These are phyloP conservation scores for Sussaba pulchella DNA, from an alignment of 2,888 invertebrate genomes.

Conservation along the genomic window DNA sequence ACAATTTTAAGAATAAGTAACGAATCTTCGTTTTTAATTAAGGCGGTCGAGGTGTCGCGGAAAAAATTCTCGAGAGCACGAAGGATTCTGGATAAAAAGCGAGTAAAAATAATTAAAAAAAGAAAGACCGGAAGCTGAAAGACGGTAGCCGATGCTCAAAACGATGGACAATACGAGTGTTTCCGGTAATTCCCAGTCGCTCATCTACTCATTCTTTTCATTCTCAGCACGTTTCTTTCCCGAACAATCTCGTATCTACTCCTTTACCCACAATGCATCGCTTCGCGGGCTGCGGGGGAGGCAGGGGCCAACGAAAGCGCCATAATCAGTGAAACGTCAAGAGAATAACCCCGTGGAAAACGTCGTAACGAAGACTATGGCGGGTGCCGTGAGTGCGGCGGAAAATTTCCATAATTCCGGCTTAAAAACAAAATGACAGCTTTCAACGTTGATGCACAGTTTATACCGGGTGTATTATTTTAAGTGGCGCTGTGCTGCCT, in stretches of 20 bases:
- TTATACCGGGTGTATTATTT: conserved; percentile 83
- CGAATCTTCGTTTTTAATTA: conserved; percentile 68
- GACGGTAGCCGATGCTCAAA: conserved; percentile 64
- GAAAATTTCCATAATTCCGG: conserved; percentile 83
- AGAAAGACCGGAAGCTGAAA: background rate
- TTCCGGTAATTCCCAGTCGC: conserved; percentile 20
- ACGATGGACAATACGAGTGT: conserved; percentile 66
- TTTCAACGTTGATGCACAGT: conserved; percentile 83
- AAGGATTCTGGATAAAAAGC: conserved; percentile 15
- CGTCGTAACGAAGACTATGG: conserved; percentile 55
- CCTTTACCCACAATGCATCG: conserved; percentile 20
- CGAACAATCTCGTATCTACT: conserved; percentile 17
- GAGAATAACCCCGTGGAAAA: conserved; percentile 22
- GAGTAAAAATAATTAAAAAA: conserved; percentile 14
- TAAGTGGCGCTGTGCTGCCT: conserved; percentile 78
- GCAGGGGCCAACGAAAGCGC: conserved; percentile 61
- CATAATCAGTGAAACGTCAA: conserved; percentile 54
- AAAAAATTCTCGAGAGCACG: conserved; percentile 19
- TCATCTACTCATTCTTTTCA: conserved; percentile 28
- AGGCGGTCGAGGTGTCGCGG: conserved; percentile 57
- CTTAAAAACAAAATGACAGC: conserved; percentile 84
- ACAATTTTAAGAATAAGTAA: conserved; percentile 43
- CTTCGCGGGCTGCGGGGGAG: background rate
- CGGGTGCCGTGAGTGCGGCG: conserved; percentile 56
- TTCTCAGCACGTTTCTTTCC: conserved; percentile 4